Base-by-base conservation (phyloP, 2,113 vertebrate species). In the Coptodon bakossiorum region DNA sequence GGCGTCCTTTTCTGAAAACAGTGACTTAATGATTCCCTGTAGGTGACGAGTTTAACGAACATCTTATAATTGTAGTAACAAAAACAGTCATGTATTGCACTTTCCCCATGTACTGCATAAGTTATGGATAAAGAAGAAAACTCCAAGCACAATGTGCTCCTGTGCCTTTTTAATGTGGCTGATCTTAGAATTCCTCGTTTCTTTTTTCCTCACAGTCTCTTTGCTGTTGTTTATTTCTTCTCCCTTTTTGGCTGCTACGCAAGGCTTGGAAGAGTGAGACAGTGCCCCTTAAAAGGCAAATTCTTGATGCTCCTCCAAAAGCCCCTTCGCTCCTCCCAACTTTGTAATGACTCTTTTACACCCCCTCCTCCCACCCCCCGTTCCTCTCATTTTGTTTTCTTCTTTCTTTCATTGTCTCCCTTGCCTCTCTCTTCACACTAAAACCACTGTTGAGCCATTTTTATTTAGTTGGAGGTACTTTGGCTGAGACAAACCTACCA, bases 261-360 rank as follows among this genome's bases (percentile, higher is more conserved):
- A 27, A 84, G 90, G 52, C 90, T 93, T 92, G 88, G 85, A 93
- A 34, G 88, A 92, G 87, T 82, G 92, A 91, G 89, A 90, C 88
- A n/a, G 90, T 91, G 93, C 95, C 96, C 95, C 95, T 94, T 96
- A 96, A 96, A 96, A 96, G 95, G 95, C 90, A 92, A 96, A 96
- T 96, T 97, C 96, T 95, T 95, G 92, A 93, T 88, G 63, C 52
- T 88, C 81, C 94, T 96, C 94, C 94, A 91, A 92, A 84, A 82
- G 53, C 34, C 48, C 73, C 82, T 66, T 57, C 14, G 54, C 81
- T 84, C 81, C 71, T 81, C 61, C 54, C 56, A 34, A 76, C 89
- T 85, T 87, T 91, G 52, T 89, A 81, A 91, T 83, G 81, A 87
- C 88, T 68, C 76, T 84, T 57, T 82, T 50, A 78, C 71, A 19